These are phyloP conservation scores for Lampropteryx suffumata DNA, from an alignment of 2,888 invertebrate species.

Conservation along the genomic window DNA sequence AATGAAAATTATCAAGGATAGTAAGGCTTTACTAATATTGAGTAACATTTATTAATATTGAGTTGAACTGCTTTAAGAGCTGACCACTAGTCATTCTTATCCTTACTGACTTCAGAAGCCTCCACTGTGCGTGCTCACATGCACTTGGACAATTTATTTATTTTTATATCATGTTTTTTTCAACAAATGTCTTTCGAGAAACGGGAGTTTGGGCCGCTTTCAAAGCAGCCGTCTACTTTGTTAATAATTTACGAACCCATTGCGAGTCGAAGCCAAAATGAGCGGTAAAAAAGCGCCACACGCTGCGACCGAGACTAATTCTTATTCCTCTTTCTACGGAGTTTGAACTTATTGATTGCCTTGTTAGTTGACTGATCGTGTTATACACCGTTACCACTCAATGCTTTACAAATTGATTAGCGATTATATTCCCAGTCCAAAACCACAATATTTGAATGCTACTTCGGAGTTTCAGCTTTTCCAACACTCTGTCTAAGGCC, in stretches of 20 bases:
- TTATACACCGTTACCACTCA: constrained; percentile 24
- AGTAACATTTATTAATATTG: too few relatives aligned
- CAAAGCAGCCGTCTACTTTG: constrained; percentile 3
- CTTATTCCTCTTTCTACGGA: constrained; percentile 25
- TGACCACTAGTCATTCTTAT: too few relatives aligned
- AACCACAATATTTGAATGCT: too few relatives aligned
- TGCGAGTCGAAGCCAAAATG: constrained; percentile 23
- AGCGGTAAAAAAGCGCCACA: constrained; percentile 29
- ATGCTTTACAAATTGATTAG: constrained; percentile 17
- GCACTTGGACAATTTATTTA: too few relatives aligned
- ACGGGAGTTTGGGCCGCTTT: neutral
- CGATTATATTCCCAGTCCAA: neutral
- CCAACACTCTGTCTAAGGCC: too few relatives aligned
- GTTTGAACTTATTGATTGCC: constrained; percentile 34
- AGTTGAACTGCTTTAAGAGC: too few relatives aligned
- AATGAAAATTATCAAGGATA: too few relatives aligned
- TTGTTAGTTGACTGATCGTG: constrained; percentile 35
- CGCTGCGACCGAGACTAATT: constrained; percentile 30
- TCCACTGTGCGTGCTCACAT: too few relatives aligned
- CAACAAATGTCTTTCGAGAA: neutral
- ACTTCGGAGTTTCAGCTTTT: too few relatives aligned
- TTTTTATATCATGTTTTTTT: neutral
- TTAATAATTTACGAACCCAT: constrained; percentile 14
- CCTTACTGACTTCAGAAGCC: too few relatives aligned
- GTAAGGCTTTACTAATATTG: too few relatives aligned